A percentile compares a stretch with the other conserved stretches of the same genome.
Conservation (phyloP, 1,140 invertebrate genomes). For the Linepithema humile region DNA sequence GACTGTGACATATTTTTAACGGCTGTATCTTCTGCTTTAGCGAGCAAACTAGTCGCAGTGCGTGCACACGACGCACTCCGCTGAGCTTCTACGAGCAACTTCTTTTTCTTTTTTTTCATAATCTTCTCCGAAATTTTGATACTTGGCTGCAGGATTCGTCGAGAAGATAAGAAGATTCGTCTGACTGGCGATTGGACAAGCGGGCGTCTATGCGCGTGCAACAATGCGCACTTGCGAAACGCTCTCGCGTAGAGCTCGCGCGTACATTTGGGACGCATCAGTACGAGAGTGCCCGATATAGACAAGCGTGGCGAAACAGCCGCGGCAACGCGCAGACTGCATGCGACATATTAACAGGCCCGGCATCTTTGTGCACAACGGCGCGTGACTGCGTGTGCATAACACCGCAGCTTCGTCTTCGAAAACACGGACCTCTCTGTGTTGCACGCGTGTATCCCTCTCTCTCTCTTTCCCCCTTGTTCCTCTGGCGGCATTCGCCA, state of each 20-base stretch:
- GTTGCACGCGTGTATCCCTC: background rate
- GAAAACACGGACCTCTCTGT: slow-evolving; percentile 65
- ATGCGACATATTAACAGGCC: slow-evolving; percentile 65
- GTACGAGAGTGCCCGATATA: slow-evolving; percentile 27
- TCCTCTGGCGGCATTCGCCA: slow-evolving; percentile 28
- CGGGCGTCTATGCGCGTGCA: slow-evolving; percentile 28
- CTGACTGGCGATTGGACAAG: slow-evolving; percentile 1
- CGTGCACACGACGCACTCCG: too few relatives aligned
- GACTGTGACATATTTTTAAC: too few relatives aligned
- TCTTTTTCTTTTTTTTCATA: background rate
- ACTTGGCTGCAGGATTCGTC: background rate
- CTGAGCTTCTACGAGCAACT: background rate
- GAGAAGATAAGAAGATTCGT: background rate
- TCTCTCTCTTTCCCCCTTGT: slow-evolving; percentile 3
- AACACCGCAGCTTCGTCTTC: slow-evolving; percentile 59
- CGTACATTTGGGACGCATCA: background rate
- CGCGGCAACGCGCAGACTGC: slow-evolving; percentile 45
- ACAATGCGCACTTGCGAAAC: slow-evolving; percentile 33
- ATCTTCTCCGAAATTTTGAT: slow-evolving; percentile 6
- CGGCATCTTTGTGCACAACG: slow-evolving; percentile 68
- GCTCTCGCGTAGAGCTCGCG: background rate
- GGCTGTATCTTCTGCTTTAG: background rate
- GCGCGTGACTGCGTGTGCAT: slow-evolving; percentile 57
- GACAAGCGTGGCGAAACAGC: slow-evolving; percentile 38
- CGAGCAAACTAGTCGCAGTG: background rate